phyloP scores from a whole-genome alignment of 2,797 vertebrate genomes.

The Xenentodon cancila region DNA sequence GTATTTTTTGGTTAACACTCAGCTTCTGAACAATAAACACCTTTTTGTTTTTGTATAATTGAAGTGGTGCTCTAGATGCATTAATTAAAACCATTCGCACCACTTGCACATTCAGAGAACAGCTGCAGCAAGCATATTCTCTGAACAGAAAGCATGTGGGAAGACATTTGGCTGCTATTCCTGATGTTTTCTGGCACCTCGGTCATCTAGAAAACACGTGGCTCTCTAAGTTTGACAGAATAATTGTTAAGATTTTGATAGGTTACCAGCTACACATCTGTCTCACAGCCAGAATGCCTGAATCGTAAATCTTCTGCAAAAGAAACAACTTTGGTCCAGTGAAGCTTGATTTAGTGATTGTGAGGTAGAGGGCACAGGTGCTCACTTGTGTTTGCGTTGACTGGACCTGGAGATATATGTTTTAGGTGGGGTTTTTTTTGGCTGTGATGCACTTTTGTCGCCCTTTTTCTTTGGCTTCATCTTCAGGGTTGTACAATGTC shows the following conservation, averaged over 20 bases:
- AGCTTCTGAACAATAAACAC: conserved; percentile 47
- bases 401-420: neutral
- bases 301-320: conserved; percentile 28
- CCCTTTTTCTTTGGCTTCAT: neutral
- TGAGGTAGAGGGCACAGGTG: neutral
- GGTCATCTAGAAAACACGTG: conserved; percentile 47
- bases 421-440: neutral
- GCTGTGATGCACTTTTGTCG: neutral
- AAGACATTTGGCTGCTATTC: conserved; percentile 40
- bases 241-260: conserved; percentile 50
- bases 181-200: conserved; percentile 48
- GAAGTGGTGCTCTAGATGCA: conserved; percentile 34
- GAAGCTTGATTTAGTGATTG: conserved; percentile 13
- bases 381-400: conserved; percentile 24
- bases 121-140: conserved; percentile 39
- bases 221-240: conserved; percentile 43
- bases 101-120: conserved; percentile 27
- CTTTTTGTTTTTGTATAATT: conserved; percentile 37
- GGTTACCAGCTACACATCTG: conserved; percentile 51
- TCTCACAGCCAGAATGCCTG: conserved; percentile 32
- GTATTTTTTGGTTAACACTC: conserved; percentile 34
- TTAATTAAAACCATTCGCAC: conserved; percentile 59
- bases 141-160: conserved; percentile 38
- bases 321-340: conserved; percentile 24
- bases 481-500: neutral